Conservation (phyloP, 2,797 vertebrate genomes). For the Champsocephalus esox region DNA sequence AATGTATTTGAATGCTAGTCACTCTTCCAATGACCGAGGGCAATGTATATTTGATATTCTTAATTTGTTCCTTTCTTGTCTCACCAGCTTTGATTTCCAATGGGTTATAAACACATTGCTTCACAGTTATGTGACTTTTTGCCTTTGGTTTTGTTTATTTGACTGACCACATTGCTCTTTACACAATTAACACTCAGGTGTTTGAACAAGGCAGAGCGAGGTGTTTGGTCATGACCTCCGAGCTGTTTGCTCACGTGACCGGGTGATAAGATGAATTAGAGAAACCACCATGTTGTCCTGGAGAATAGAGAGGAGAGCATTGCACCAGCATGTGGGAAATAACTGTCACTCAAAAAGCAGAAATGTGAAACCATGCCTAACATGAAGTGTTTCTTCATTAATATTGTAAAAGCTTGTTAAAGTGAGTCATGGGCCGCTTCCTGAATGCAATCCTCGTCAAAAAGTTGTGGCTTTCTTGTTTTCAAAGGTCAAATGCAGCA, state of each 20-base stretch:
- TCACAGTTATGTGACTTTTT: not conserved
- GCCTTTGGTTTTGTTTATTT: too few species aligned
- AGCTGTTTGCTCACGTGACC: constrained; percentile 45
- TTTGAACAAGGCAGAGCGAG: not conserved
- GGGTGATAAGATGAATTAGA: constrained; percentile 15
- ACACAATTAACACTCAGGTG: not conserved
- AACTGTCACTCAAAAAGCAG: not conserved
- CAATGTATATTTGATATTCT: not conserved
- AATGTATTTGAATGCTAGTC: not conserved
- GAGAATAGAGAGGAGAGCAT: not conserved
- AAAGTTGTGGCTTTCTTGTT: not conserved
- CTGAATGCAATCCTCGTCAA: not conserved
- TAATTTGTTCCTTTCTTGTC: not conserved
- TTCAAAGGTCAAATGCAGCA: not conserved
- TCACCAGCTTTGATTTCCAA: not conserved
- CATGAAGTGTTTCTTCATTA: not conserved
- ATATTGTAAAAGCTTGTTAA: not conserved
- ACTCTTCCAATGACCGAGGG: not conserved
- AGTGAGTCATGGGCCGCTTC: constrained; percentile 6
- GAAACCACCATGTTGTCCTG: not conserved
- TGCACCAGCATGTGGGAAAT: constrained; percentile 4
- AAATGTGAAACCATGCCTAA: not conserved
- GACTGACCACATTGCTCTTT: not conserved
- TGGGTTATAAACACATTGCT: not conserved
- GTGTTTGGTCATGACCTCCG: constrained; percentile 10